phyloP scores from a whole-genome alignment of 2,797 vertebrate genomes.

The Phoeniculus purpureus region DNA sequence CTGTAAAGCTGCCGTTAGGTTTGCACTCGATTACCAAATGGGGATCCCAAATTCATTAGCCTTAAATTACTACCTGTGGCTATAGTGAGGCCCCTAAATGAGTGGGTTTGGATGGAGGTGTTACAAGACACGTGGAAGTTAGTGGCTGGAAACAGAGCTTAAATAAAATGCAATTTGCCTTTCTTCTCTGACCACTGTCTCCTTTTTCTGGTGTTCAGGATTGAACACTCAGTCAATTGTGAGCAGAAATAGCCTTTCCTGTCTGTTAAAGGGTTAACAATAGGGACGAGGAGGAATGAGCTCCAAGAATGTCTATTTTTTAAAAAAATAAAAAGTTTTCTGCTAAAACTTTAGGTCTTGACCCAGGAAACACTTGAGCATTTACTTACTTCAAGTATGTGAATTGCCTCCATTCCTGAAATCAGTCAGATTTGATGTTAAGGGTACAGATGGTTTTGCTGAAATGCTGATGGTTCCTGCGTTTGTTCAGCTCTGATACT shows the following conservation, averaged over 20 bases:
- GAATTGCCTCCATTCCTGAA: constrained; percentile 30
- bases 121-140: not conserved
- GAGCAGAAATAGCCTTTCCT: not conserved
- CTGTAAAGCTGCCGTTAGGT: not conserved
- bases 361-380: not conserved
- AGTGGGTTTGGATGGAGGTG: not conserved
- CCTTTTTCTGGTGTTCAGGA: not conserved
- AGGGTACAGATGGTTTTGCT: not conserved
- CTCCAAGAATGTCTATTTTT: not conserved
- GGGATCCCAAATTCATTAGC: constrained; percentile 5
- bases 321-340: not conserved
- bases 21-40: not conserved
- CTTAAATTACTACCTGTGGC: not conserved
- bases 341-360: not conserved
- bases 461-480: not conserved
- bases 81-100: not conserved
- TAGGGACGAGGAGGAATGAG: not conserved
- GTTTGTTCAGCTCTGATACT: rapidly evolving
- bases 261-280: not conserved
- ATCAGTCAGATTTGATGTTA: constrained; percentile 1
- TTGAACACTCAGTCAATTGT: not conserved
- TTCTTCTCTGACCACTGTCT: not conserved
- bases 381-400: not conserved
- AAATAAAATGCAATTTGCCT: not conserved
- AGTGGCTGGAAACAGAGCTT: not conserved